phyloP scores from a whole-genome alignment of 1,140 invertebrate genomes.

The Matsumurasca onukii region DNA sequence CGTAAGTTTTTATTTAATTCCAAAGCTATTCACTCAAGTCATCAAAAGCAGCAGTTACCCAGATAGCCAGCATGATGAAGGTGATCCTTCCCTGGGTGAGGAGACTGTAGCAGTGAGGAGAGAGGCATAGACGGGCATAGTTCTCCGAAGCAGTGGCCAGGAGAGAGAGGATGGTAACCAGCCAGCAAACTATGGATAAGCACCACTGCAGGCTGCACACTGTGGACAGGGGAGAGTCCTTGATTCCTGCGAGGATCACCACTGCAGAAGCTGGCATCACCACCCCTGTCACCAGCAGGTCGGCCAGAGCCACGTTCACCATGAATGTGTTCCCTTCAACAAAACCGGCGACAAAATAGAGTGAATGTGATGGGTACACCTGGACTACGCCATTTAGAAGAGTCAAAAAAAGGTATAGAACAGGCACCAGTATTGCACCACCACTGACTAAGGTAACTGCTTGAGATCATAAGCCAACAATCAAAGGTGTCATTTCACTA shows the following conservation, averaged over 20 bases:
- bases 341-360: not conserved
- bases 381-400: no score
- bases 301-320: constrained; percentile 72
- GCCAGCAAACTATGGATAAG: constrained; percentile 61
- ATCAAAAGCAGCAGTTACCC: constrained; percentile 53
- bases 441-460: no score
- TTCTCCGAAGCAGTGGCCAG: constrained; percentile 63
- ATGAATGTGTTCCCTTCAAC: constrained; percentile 70
- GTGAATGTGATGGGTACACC: not conserved
- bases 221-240: constrained; percentile 57
- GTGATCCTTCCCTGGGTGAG: constrained; percentile 57
- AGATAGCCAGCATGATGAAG: constrained; percentile 52
- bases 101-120: constrained; percentile 52
- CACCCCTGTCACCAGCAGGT: constrained; percentile 69
- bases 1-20: not conserved
- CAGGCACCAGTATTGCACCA: no score
- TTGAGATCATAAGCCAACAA: no score
- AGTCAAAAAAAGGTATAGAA: no score
- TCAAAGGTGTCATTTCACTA: no score
- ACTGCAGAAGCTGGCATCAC: constrained; percentile 70
- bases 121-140: constrained; percentile 58
- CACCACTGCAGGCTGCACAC: constrained; percentile 65
- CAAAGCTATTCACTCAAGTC: not conserved
- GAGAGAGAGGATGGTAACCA: constrained; percentile 64
- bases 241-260: constrained; percentile 64